phyloP scores from a whole-genome alignment of 2,113 vertebrate species.

The Ginglymostoma cirratum region DNA sequence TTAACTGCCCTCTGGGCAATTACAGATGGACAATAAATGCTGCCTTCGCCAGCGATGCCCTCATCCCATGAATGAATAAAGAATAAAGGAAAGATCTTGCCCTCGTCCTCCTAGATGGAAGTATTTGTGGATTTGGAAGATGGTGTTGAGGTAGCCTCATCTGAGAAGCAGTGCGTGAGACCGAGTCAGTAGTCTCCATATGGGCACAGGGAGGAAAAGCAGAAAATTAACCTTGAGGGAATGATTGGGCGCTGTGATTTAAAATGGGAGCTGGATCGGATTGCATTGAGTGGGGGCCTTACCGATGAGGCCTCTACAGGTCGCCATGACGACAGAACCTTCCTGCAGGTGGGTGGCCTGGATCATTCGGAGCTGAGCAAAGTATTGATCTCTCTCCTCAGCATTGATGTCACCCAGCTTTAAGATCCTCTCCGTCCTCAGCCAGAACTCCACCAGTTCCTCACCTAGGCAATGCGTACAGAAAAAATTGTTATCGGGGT shows the following conservation, averaged over 20 bases:
- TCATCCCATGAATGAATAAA: no score
- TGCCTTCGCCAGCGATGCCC: no score
- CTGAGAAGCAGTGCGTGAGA: neutral
- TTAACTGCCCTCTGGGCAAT: no score
- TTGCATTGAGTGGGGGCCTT: slow-evolving; percentile 39
- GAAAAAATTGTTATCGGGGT: neutral
- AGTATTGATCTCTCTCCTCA: slow-evolving; percentile 48
- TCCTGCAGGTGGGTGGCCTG: slow-evolving; percentile 58
- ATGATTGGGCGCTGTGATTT: neutral
- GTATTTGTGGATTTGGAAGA: no score
- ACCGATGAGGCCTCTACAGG: slow-evolving; percentile 52
- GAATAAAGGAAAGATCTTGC: no score
- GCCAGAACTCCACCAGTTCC: slow-evolving; percentile 61
- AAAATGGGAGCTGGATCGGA: neutral
- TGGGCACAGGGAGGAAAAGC: no score
- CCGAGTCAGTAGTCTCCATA: neutral
- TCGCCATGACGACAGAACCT: slow-evolving; percentile 49
- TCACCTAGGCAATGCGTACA: slow-evolving; percentile 49
- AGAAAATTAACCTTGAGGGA: neutral
- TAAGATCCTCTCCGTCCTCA: slow-evolving; percentile 57
- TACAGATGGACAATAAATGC: no score
- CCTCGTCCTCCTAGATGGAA: no score
- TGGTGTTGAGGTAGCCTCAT: no score
- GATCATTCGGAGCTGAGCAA: slow-evolving; percentile 52
- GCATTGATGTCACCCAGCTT: slow-evolving; percentile 48